A percentile compares a stretch with the other conserved stretches of the same genome.
Conservation (phyloP, 2,797 vertebrate species). For the Protonibea diacanthus region DNA sequence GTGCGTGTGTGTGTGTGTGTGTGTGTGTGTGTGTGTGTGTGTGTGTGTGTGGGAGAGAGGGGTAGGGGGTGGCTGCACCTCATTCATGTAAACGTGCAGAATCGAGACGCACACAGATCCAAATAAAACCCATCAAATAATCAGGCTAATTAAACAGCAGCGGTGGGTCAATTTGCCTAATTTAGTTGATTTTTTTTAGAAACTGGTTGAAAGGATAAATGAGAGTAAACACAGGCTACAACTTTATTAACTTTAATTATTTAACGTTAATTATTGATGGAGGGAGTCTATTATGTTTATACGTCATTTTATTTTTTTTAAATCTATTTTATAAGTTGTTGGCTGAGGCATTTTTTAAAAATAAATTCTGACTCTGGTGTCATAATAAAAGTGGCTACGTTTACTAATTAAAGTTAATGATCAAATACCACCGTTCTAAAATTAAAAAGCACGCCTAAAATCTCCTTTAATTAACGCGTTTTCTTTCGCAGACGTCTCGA, state of each 20-base stretch:
- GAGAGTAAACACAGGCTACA: not conserved
- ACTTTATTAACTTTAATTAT: not conserved
- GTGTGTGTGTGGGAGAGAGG: too few species aligned
- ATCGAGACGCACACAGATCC: conserved; percentile 10
- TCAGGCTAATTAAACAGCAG: conserved; percentile 5
- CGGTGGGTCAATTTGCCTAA: not conserved
- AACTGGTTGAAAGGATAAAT: not conserved
- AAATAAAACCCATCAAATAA: conserved; percentile 32
- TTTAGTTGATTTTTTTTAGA: not conserved
- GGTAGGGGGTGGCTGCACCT: not conserved
- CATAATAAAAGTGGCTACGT: not conserved
- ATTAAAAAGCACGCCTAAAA: not conserved
- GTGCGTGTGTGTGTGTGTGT: too few species aligned
- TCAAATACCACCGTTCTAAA: not conserved
- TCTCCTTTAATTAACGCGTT: not conserved
- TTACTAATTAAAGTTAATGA: not conserved
- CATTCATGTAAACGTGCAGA: conserved; percentile 27
- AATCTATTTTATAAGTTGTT: not conserved
- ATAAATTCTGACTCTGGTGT: not conserved
- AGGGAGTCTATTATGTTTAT: not conserved
- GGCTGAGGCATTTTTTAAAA: not conserved
- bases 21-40: too few species aligned
- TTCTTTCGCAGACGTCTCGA: not conserved
- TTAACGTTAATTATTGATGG: not conserved
- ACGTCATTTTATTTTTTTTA: not conserved